These are phyloP conservation scores for Salvelinus fontinalis DNA, from an alignment of 2,113 vertebrate genomes.

Conservation along the genomic window DNA sequence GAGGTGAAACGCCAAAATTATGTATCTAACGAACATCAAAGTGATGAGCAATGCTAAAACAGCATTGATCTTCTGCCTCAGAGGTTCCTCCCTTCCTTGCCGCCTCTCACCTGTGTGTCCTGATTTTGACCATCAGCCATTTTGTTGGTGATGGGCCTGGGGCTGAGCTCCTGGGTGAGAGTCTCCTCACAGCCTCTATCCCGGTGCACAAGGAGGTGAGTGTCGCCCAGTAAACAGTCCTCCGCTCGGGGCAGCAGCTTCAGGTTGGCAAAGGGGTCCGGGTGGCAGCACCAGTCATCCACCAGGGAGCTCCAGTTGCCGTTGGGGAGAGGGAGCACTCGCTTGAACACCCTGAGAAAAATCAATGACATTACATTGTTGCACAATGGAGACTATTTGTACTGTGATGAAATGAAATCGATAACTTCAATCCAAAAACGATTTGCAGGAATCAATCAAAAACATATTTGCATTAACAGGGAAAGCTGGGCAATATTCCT, in stretches of 20 bases:
- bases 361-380: background rate
- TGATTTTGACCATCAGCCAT: constrained; percentile 35
- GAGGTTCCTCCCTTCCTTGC: background rate
- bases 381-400: no score
- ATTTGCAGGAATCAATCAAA: no score
- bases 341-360: constrained; percentile 77
- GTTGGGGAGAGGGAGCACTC: constrained; percentile 89
- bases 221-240: constrained; percentile 91
- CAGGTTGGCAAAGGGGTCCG: constrained; percentile 86
- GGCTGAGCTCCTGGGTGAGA: constrained; percentile 53
- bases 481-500: no score
- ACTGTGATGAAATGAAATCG: no score
- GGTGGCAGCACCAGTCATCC: constrained; percentile 96
- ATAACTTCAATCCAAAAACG: no score
- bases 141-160: constrained; percentile 24
- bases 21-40: no score
- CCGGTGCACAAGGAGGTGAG: constrained; percentile 81
- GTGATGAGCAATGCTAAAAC: no score
- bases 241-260: constrained; percentile 79
- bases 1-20: no score
- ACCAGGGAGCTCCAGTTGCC: constrained; percentile 91
- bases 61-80: background rate
- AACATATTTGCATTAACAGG: no score
- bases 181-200: constrained; percentile 62
- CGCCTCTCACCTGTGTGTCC: constrained; percentile 58